Conservation (phyloP, 2,113 vertebrate species). For the Marmota flaviventris region DNA sequence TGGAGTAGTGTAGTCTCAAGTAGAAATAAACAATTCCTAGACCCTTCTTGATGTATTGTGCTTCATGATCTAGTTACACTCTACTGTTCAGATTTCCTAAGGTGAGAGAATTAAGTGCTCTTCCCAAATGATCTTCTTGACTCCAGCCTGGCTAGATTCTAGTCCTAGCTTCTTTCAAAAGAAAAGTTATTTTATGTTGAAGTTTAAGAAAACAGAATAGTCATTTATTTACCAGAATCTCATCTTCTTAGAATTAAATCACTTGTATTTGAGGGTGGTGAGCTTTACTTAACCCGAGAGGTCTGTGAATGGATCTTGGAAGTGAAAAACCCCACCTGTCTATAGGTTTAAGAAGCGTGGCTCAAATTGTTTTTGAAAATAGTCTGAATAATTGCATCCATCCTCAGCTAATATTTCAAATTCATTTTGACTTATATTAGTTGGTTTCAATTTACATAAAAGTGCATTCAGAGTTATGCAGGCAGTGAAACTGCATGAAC, state of each 20-base stretch:
- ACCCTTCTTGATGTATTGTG: not conserved
- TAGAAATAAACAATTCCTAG: not conserved
- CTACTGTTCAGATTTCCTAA: not conserved
- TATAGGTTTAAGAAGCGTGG: not conserved
- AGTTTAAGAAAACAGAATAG: not conserved
- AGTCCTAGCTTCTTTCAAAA: not conserved
- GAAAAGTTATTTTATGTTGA: not conserved
- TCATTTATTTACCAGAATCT: not conserved
- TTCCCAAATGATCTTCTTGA: not conserved
- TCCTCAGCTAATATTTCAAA: not conserved
- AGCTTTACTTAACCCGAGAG: not conserved
- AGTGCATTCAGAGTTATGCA: not conserved
- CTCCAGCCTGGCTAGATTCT: not conserved
- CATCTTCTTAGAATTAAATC: not conserved
- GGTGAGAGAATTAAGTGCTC: not conserved
- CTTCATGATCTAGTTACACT: not conserved
- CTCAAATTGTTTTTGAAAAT: conserved; percentile 7
- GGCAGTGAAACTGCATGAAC: not conserved
- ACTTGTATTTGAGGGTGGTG: not conserved
- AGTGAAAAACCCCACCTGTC: not conserved
- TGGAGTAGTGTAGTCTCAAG: not conserved
- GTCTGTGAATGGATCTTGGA: not conserved
- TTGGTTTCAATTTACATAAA: not conserved
- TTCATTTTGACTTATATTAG: conserved; percentile 10
- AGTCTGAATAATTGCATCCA: not conserved